Base-by-base conservation (phyloP, 2,113 vertebrate species). In the Microtus richardsoni region DNA sequence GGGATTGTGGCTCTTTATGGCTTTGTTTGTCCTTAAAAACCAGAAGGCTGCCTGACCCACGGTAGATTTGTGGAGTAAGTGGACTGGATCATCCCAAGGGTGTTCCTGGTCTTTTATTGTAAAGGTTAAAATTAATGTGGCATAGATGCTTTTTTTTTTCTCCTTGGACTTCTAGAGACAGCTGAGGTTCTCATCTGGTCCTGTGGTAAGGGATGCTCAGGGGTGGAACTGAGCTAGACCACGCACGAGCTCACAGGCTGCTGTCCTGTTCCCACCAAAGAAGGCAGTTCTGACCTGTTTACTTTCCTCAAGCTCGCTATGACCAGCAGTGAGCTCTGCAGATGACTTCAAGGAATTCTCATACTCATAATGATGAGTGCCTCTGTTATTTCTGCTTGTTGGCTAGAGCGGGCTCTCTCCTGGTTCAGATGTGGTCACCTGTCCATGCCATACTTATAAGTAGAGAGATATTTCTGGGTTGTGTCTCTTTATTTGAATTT, bases 311-410 rank as follows among this genome's bases (percentile, higher is more conserved):
- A 7, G 17, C 22, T 52, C 2, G 0, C 24, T 1, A 7, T n/a
- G 7, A 36, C 30, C 7, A 54, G 24, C 0, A 0, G 0, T 87
- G 92, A 87, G 30, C 47, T 88, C 64, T 33, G 36, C 22, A n/a
- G 26, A 13, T 1, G 2, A n/a, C 0, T 83, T 33, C 19, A 26
- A 17, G 8, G 0, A 33, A 6, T 6, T 44, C n/a, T 22, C 41
- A 22, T 28, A n/a, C 10, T 24, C 12, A 12, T 39, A 39, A 17
- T 14, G 30, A 26, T 11, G 0, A n/a, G 3, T 30, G 26, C 24
- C 71, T 73, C 11, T 13, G 1, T 79, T 49, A 33, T 11, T 52
- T 66, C 74, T 21, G 21, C 8, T 28, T 83, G 9, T 47, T 14
- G 36, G 6, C 33, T 77, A 7, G 13, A 19, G 36, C 9, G 6